phyloP scores from a whole-genome alignment of 1,140 invertebrate species.

The Triops longicaudatus region DNA sequence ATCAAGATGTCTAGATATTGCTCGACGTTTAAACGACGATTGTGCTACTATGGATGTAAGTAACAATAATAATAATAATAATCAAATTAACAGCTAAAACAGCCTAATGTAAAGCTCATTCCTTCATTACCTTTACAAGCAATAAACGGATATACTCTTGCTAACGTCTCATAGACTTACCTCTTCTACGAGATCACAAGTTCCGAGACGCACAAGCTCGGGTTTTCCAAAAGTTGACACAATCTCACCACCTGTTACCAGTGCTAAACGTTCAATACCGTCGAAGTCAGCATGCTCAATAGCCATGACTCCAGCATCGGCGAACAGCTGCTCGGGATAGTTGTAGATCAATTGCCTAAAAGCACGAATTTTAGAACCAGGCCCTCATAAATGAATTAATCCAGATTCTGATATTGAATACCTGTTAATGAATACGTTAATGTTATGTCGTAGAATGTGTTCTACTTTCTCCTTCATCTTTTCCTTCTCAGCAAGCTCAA shows the following conservation, averaged over 20 bases:
- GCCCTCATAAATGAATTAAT: neutral
- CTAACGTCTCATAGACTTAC: too few relatives aligned
- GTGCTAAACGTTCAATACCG: constrained; percentile 91
- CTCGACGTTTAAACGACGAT: too few relatives aligned
- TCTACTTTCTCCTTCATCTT: constrained; percentile 99
- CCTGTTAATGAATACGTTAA: constrained; percentile 98
- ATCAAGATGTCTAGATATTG: too few relatives aligned
- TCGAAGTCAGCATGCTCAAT: constrained; percentile 99
- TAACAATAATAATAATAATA: too few relatives aligned
- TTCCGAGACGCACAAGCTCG: constrained; percentile 81
- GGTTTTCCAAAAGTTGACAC: constrained; percentile 97
- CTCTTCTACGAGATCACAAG: constrained; percentile 93
- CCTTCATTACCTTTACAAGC: constrained; percentile 20
- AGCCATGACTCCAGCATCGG: constrained; percentile 96
- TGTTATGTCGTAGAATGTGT: constrained; percentile 90
- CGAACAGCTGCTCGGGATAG: constrained; percentile 98
- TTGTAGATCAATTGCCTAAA: constrained; percentile 96
- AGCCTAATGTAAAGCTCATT: too few relatives aligned
- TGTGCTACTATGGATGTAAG: too few relatives aligned
- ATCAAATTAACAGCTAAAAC: too few relatives aligned
- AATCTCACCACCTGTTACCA: constrained; percentile 97
- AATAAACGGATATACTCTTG: too few relatives aligned
- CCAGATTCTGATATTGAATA: constrained; percentile 40
- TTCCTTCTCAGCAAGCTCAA: constrained; percentile 96
- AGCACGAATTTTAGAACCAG: constrained; percentile 27